A percentile compares a stretch with the other conserved stretches of the same genome.
These are phyloP conservation scores for Styela clava DNA, from an alignment of 23 tunicate species.

Conservation along the genomic window DNA sequence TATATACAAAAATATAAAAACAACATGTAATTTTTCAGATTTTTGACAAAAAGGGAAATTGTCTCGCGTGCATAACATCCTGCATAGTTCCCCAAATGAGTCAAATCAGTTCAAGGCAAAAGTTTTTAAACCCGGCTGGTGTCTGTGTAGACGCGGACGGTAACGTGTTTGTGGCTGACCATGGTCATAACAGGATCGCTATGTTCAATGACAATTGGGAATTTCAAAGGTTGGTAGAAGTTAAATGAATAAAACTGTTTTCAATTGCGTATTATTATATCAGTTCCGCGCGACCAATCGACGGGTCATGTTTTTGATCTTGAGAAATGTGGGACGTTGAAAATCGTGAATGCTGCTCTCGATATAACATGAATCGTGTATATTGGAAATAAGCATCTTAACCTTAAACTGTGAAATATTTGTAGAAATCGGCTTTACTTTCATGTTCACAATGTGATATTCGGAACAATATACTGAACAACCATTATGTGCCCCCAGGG, in stretches of 20 bases:
- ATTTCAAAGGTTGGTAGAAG: constrained; percentile 28
- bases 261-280: neutral
- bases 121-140: constrained; percentile 49
- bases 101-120: constrained; percentile 24
- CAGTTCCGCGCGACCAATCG: too few species aligned
- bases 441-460: too few species aligned
- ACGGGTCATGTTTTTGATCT: too few species aligned
- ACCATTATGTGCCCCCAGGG: too few species aligned
- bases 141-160: constrained; percentile 43
- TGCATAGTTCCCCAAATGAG: constrained; percentile 14
- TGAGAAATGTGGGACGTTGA: too few species aligned
- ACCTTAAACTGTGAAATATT: too few species aligned
- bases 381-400: too few species aligned
- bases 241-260: neutral
- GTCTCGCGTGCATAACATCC: constrained; percentile 23
- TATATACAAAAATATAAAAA: too few species aligned
- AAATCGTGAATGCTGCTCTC: too few species aligned
- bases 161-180: constrained; percentile 50
- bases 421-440: too few species aligned
- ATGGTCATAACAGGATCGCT: constrained; percentile 45
- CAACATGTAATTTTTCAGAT: constrained; percentile 19
- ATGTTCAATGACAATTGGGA: constrained; percentile 63
- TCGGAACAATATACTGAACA: too few species aligned
- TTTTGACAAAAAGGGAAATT: constrained; percentile 42
- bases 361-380: too few species aligned